Conservation (phyloP, 1,140 invertebrate genomes). For the Orchestia grillus region DNA sequence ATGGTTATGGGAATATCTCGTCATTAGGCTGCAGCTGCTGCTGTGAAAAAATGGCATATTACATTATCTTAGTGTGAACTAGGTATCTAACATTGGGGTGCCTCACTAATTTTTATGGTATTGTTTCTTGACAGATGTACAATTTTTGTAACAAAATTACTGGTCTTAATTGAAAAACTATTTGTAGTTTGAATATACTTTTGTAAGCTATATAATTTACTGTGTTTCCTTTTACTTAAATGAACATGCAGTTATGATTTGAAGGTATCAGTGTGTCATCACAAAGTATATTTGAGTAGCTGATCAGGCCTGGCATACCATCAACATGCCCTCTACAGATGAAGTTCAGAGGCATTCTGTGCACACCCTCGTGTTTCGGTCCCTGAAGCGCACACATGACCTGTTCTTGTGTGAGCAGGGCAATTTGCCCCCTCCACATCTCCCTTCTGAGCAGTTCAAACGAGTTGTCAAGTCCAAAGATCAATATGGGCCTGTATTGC, state of each 20-base stretch:
- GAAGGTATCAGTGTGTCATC: not conserved
- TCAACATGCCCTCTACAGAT: conserved; percentile 71
- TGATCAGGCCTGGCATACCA: not conserved
- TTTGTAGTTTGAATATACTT: no score
- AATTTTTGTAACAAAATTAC: no score
- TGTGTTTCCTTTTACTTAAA: not conserved
- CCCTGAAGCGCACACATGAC: conserved; percentile 96
- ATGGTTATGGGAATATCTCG: no score
- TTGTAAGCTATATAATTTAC: no score
- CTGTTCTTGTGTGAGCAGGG: conserved; percentile 95
- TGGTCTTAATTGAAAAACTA: no score
- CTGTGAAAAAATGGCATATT: no score
- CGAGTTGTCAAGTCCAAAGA: conserved; percentile 83
- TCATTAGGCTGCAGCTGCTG: no score
- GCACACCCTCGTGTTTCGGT: conserved; percentile 96
- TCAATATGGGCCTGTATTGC: conserved; percentile 88
- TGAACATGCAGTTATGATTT: not conserved
- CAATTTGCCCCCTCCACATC: conserved; percentile 85
- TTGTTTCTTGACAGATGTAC: no score
- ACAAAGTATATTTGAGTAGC: not conserved
- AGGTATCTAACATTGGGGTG: no score
- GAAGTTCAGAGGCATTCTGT: conserved; percentile 97
- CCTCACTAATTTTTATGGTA: no score
- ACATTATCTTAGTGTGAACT: no score
- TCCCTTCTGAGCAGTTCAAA: conserved; percentile 70